These are phyloP conservation scores for Scaptomyza montana DNA, from an alignment of 1,140 invertebrate species.

Conservation along the genomic window DNA sequence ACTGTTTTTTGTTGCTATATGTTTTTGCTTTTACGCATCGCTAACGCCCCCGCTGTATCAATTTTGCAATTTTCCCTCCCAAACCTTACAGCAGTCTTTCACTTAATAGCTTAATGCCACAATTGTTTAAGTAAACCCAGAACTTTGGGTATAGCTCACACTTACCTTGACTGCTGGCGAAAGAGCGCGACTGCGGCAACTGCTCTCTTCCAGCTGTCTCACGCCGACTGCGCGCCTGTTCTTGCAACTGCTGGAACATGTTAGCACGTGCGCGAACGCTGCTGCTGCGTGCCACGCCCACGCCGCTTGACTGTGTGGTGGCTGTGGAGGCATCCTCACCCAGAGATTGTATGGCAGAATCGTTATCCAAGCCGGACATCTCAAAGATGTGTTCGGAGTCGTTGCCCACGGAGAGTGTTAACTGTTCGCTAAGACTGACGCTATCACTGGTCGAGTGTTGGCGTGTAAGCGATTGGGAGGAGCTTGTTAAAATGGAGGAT, in stretches of 20 bases:
- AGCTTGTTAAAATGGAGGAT: background rate
- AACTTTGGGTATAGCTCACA: conserved; percentile 11
- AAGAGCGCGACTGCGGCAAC: conserved; percentile 33
- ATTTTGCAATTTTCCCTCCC: conserved; percentile 36
- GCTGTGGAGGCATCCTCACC: conserved; percentile 39
- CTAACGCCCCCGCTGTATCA: conserved; percentile 34
- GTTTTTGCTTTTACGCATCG: conserved; percentile 40
- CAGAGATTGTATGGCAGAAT: conserved; percentile 63
- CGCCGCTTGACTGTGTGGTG: conserved; percentile 21
- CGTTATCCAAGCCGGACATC: conserved; percentile 78
- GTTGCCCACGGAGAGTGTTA: conserved; percentile 62
- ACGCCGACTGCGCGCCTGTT: conserved; percentile 70
- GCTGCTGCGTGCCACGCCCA: conserved; percentile 85
- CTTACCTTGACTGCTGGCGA: conserved; percentile 61
- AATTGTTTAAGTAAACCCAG: background rate
- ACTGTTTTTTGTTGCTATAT: background rate
- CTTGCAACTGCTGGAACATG: conserved; percentile 87
- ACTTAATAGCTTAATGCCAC: conserved; percentile 69
- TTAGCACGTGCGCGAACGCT: conserved; percentile 86
- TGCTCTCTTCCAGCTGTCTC: conserved; percentile 45
- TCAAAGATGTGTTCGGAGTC: conserved; percentile 77
- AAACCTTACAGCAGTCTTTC: conserved; percentile 17
- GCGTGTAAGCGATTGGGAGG: conserved; percentile 26
- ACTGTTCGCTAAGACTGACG: conserved; percentile 63
- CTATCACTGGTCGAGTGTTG: conserved; percentile 64